phyloP scores from a whole-genome alignment of 2,888 invertebrate genomes.

The Apotomis turbidana region DNA sequence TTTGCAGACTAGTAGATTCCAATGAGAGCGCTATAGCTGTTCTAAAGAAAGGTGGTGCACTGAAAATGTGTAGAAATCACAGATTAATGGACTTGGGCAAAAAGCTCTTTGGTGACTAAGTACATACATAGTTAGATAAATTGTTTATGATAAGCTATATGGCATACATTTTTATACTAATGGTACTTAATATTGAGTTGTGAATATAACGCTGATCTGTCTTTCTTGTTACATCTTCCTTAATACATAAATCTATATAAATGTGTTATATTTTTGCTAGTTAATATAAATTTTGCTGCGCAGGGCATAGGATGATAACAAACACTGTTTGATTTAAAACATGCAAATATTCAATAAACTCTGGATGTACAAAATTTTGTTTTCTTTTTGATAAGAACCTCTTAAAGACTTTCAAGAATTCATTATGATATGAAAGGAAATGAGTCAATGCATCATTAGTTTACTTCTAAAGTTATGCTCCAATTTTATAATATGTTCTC shows the following conservation, averaged over 20 bases:
- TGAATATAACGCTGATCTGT: conserved; percentile 39
- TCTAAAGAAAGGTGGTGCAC: conserved; percentile 91
- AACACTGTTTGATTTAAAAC: conserved; percentile 32
- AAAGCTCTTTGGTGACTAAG: conserved; percentile 93
- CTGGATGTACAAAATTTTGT: conserved; percentile 20
- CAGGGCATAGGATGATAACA: conserved; percentile 26
- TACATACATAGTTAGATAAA: conserved; percentile 17
- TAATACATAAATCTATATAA: conserved; percentile 32
- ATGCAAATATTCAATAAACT: conserved; percentile 40
- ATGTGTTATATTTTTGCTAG: conserved; percentile 37
- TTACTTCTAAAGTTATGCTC: background rate
- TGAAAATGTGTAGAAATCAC: conserved; percentile 93
- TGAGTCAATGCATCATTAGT: background rate
- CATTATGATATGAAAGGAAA: background rate
- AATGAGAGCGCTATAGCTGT: conserved; percentile 89
- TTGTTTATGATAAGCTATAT: conserved; percentile 28
- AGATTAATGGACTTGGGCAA: conserved; percentile 95
- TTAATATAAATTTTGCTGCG: conserved; percentile 22
- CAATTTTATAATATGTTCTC: background rate
- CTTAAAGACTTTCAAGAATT: background rate
- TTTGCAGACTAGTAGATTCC: conserved; percentile 92
- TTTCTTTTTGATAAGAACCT: conserved; percentile 7
- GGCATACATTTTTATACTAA: conserved; percentile 43
- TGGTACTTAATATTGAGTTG: conserved; percentile 40
- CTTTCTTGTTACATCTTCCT: conserved; percentile 45